These are phyloP conservation scores for Drosophila pseudotalamancana DNA, from an alignment of 2,888 invertebrate species.

Conservation along the genomic window DNA sequence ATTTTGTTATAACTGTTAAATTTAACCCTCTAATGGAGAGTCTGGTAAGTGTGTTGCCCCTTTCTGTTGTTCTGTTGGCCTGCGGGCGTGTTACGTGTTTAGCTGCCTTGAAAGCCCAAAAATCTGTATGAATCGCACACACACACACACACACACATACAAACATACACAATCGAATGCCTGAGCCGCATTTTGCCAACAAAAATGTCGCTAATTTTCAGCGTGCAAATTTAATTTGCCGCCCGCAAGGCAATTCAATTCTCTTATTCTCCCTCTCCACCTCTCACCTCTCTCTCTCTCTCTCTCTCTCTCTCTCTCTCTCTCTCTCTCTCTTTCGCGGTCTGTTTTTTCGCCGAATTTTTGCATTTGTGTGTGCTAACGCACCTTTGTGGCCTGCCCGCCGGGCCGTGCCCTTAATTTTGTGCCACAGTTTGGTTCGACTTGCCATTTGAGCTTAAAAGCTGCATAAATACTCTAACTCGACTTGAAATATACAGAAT, in stretches of 20 bases:
- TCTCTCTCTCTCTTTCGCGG: not conserved
- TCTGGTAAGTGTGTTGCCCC: not conserved
- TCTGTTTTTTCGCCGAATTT: not conserved
- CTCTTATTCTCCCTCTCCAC: constrained; percentile 9
- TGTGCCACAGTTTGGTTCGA: constrained; percentile 23
- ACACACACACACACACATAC: no score
- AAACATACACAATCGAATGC: constrained; percentile 35
- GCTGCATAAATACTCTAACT: no score
- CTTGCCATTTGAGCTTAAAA: constrained; percentile 21
- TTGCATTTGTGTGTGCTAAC: constrained; percentile 24
- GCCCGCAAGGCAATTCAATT: constrained; percentile 55
- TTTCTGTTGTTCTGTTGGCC: not conserved
- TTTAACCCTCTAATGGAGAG: constrained; percentile 35
- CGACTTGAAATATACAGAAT: no score
- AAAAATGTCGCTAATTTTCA: constrained; percentile 63
- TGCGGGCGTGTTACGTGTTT: constrained; percentile 60
- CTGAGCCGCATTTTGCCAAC: constrained; percentile 49
- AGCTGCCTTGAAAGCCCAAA: constrained; percentile 53
- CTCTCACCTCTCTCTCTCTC: not conserved
- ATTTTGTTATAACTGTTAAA: constrained; percentile 28
- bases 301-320: not conserved
- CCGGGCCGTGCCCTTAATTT: constrained; percentile 36
- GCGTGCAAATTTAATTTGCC: constrained; percentile 62
- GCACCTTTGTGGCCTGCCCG: constrained; percentile 33
- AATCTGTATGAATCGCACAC: constrained; percentile 31